Evolutionary conservation across 2,888 invertebrate genomes (phyloP).

Genomic region (Lutraria lutraria): DNA sequence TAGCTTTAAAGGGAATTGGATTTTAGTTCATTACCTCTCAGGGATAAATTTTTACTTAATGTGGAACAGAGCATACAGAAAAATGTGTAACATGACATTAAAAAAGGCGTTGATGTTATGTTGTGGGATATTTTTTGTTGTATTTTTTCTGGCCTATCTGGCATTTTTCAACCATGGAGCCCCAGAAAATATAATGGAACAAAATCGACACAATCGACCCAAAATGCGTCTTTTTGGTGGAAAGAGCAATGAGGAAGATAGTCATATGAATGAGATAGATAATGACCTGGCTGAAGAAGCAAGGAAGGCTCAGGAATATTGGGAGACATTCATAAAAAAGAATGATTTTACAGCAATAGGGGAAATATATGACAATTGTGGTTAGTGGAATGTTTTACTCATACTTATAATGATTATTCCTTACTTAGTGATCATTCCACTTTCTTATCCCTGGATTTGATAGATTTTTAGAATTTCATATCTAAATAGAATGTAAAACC

Average conservation of each 20-base stretch:
- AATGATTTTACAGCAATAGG: slow-evolving; percentile 78
- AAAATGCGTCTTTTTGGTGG: slow-evolving; percentile 24
- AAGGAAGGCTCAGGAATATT: slow-evolving; percentile 60
- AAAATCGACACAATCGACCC: slow-evolving; percentile 52
- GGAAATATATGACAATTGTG: slow-evolving; percentile 78
- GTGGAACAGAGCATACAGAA: slow-evolving; percentile 29
- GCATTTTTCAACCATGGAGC: slow-evolving; percentile 72
- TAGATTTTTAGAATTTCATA: too few species aligned
- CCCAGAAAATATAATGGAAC: slow-evolving; percentile 69
- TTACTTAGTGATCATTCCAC: neutral
- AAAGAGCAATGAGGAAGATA: slow-evolving; percentile 24
- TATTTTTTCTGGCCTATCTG: slow-evolving; percentile 50
- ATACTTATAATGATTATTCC: neutral
- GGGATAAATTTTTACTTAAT: neutral
- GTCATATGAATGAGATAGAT: slow-evolving; percentile 59
- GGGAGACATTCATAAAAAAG: slow-evolving; percentile 75
- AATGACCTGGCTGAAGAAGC: slow-evolving; percentile 61
- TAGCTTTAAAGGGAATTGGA: neutral
- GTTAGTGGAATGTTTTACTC: slow-evolving; percentile 62
- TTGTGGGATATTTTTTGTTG: slow-evolving; percentile 32
- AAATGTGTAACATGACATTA: slow-evolving; percentile 65
- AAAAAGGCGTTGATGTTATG: slow-evolving; percentile 51
- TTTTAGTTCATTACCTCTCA: neutral
- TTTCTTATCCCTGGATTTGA: too few species aligned
- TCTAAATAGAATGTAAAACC: too few species aligned